Percentiles rank a stretch among this genome's conserved stretches.
phyloP scores from a whole-genome alignment of 2,888 invertebrate genomes.

The Azorinus chamasolen region DNA sequence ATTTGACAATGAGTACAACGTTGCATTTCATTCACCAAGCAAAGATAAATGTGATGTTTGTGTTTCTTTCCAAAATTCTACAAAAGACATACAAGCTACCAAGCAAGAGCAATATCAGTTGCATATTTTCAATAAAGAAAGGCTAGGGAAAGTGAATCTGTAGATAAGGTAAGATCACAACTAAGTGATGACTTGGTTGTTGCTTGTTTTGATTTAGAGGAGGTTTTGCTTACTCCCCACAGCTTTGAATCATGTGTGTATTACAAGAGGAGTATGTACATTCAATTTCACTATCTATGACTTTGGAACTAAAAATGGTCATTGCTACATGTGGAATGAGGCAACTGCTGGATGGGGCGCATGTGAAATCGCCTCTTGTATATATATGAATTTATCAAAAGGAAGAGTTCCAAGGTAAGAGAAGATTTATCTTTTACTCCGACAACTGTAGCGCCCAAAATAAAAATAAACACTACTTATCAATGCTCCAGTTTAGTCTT shows the following conservation, averaged over 20 bases:
- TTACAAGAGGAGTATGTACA: slow-evolving; percentile 26
- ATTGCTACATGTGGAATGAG: slow-evolving; percentile 22
- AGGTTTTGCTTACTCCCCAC: slow-evolving; percentile 21
- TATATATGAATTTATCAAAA: slow-evolving; percentile 3
- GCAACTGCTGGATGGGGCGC: slow-evolving; percentile 14
- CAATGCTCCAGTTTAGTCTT: slow-evolving; percentile 8
- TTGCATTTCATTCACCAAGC: no score
- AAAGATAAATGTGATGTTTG: no score
- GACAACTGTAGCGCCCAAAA: slow-evolving; percentile 13
- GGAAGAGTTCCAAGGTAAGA: background rate
- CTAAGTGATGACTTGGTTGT: no score
- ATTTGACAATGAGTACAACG: no score
- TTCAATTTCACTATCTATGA: slow-evolving; percentile 31
- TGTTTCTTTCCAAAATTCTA: no score
- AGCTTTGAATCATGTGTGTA: slow-evolving; percentile 22
- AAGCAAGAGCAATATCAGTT: no score
- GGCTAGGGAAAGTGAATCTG: no score
- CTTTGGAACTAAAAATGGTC: slow-evolving; percentile 10
- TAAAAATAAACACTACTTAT: slow-evolving; percentile 10
- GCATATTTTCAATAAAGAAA: no score
- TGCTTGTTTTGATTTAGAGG: slow-evolving; percentile 40
- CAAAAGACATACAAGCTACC: no score
- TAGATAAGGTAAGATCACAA: no score
- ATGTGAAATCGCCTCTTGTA: slow-evolving; percentile 26
- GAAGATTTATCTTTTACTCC: slow-evolving; percentile 21